Base-by-base conservation (phyloP, 2,113 vertebrate genomes). In the Phylloscopus whistleri region DNA sequence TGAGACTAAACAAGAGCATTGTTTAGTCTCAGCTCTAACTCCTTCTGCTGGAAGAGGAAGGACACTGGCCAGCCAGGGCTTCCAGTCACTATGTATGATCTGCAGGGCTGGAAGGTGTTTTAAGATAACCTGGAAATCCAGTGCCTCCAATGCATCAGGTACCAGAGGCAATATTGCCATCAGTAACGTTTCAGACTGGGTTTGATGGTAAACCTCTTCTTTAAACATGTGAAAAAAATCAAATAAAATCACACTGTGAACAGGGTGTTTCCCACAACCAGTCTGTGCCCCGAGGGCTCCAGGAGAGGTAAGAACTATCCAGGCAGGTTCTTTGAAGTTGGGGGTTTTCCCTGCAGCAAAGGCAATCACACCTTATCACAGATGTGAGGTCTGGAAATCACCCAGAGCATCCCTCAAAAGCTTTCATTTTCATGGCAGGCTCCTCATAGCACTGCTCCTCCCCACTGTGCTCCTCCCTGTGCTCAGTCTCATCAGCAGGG, bases 191-290 rank as follows among this genome's bases (percentile, higher is more conserved):
- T 80, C 69, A 48, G 59, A 85, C 46, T 51, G 58, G 16, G 26
- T 51, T 76, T 62, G 53, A 85, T 39, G 27, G 67, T 44, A 79
- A 89, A 75, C 23, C 20, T 58, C 70, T 66, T 77, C 46, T 82
- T 89, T 72, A 81, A 91, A 63, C 52, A 37, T 19, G 20, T 64
- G 63, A 6, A 11, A 14, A 58, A 62, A 46, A 52, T 44, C 41
- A 56, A 44, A 51, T 3, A 4, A 41, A 23, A 60, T 27, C 49
- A 41, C 1, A 1, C 22, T 56, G 11, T 26, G 51, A 89, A 39
- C 27, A 76, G 33, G 59, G 82, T 68, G 85, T 83, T 95, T 95
- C 93, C 87, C 84, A 90, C 43, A 91, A 72, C 21, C 66, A 68
- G 58, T 46, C 74, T 66, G 63, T 81, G 78, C 94, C 89, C 58